These are phyloP conservation scores for Smutsia gigantea DNA, from an alignment of 2,797 vertebrate genomes.

Conservation along the genomic window DNA sequence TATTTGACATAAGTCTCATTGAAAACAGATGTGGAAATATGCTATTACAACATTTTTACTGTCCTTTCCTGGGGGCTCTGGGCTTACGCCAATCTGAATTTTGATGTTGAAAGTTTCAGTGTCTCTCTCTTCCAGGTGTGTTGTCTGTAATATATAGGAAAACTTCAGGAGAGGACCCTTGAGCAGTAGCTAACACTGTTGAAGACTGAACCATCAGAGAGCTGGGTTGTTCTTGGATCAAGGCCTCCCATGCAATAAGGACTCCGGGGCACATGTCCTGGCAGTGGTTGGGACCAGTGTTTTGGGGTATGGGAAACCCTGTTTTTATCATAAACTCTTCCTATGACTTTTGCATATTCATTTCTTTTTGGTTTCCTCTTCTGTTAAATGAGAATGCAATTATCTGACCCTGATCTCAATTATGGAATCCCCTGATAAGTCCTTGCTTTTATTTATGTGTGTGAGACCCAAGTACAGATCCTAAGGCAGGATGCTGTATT, in stretches of 20 bases:
- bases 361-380: constrained; percentile 19
- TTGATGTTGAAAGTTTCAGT: constrained; percentile 70
- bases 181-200: not conserved
- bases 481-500: not conserved
- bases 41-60: constrained; percentile 82
- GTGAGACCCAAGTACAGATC: not conserved
- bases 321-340: not conserved
- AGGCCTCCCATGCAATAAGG: not conserved
- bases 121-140: constrained; percentile 64
- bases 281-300: not conserved
- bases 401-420: not conserved
- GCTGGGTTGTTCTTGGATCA: not conserved
- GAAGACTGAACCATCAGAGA: not conserved
- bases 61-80: constrained; percentile 62
- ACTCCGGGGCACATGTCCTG: not conserved
- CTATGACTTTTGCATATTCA: not conserved
- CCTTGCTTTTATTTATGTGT: not conserved
- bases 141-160: constrained; percentile 52
- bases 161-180: not conserved
- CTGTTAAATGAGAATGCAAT: constrained; percentile 2
- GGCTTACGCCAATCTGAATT: constrained; percentile 85
- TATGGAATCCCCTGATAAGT: not conserved
- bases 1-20: constrained; percentile 87
- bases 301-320: not conserved
- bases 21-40: constrained; percentile 87